Conservation (phyloP, 2,888 invertebrate genomes). For the Agonopterix heracliana region DNA sequence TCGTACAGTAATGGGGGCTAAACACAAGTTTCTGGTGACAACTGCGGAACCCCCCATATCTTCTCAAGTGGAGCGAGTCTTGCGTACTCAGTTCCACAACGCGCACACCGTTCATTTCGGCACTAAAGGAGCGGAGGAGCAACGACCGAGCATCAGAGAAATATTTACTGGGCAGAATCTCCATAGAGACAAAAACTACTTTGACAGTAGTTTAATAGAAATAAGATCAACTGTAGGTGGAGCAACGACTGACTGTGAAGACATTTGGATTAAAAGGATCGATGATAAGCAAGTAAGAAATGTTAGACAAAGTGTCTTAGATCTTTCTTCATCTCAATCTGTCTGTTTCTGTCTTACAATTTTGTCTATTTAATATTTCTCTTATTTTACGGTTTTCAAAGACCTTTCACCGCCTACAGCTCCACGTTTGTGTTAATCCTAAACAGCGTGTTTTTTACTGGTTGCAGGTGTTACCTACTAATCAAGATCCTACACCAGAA, state of each 20-base stretch:
- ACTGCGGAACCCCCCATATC: slow-evolving; percentile 45
- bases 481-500: slow-evolving; percentile 14
- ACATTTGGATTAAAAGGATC: slow-evolving; percentile 82
- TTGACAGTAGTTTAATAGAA: slow-evolving; percentile 88
- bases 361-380: no score
- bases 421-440: not conserved
- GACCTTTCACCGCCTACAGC: not conserved
- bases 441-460: not conserved
- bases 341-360: no score
- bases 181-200: slow-evolving; percentile 87
- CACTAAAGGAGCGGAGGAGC: slow-evolving; percentile 73
- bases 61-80: slow-evolving; percentile 61
- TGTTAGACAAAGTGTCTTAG: slow-evolving; percentile 1
- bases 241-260: slow-evolving; percentile 76
- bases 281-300: slow-evolving; percentile 76
- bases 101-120: slow-evolving; percentile 83
- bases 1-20: slow-evolving; percentile 59
- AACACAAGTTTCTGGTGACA: slow-evolving; percentile 62
- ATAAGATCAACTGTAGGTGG: slow-evolving; percentile 85
- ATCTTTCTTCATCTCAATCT: no score
- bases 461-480: slow-evolving; percentile 26
- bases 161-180: slow-evolving; percentile 75
- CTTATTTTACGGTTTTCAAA: no score
- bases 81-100: slow-evolving; percentile 68
- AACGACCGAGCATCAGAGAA: slow-evolving; percentile 77